A percentile compares a stretch with the other conserved stretches of the same genome.
Conservation (phyloP, 2,113 vertebrate species). For the Crotalus helleri region DNA sequence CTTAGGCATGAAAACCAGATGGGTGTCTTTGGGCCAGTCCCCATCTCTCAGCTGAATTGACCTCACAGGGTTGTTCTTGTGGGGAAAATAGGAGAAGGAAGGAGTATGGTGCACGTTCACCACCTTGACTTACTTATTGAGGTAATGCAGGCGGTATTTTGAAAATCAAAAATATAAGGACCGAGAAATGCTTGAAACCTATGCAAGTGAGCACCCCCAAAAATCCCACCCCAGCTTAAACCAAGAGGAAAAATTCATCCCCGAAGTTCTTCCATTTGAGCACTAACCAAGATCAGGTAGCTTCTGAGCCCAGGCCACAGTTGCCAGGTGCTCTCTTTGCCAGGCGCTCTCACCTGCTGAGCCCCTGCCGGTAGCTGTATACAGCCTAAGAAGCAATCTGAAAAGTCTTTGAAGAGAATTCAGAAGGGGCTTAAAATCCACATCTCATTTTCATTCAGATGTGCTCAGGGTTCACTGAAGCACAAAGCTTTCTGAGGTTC, state of each 20-base stretch:
- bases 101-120: neutral
- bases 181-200: slow-evolving; percentile 38
- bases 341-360: no score
- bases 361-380: slow-evolving; percentile 42
- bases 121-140: neutral
- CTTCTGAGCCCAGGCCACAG: no score
- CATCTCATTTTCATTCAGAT: slow-evolving; percentile 74
- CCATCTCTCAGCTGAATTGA: neutral
- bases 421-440: slow-evolving; percentile 70
- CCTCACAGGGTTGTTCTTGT: neutral
- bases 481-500: slow-evolving; percentile 65
- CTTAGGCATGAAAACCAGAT: no score
- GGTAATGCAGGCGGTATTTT: neutral
- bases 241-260: no score
- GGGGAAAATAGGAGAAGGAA: neutral
- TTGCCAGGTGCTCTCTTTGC: no score
- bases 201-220: slow-evolving; percentile 37
- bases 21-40: no score
- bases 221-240: slow-evolving; percentile 24
- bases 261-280: no score
- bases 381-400: slow-evolving; percentile 52
- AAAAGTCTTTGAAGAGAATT: slow-evolving; percentile 69
- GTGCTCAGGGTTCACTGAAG: slow-evolving; percentile 62
- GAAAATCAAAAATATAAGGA: neutral
- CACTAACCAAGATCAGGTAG: no score